Evolutionary conservation across 2,113 vertebrate species (phyloP).

Genomic region (Aspidoscelis tigris): DNA sequence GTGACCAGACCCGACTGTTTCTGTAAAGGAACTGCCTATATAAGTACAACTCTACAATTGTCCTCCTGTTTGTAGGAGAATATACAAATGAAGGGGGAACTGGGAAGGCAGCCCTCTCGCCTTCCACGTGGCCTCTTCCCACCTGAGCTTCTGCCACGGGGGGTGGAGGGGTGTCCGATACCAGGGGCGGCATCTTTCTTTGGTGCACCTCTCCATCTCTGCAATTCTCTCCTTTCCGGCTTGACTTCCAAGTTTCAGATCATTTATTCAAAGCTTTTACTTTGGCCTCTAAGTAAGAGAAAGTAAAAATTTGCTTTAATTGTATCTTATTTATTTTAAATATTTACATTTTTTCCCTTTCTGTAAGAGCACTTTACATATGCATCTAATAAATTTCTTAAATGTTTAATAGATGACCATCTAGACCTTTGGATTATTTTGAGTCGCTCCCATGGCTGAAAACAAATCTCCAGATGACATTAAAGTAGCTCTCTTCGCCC

Average conservation of each 20-base stretch:
- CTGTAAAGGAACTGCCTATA: slow-evolving; percentile 72
- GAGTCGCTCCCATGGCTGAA: slow-evolving; percentile 44
- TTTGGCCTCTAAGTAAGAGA: slow-evolving; percentile 45
- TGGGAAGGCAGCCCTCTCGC: background rate
- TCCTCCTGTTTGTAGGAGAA: slow-evolving; percentile 63
- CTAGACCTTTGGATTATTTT: slow-evolving; percentile 62
- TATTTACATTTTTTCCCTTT: slow-evolving; percentile 51
- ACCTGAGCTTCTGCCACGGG: background rate
- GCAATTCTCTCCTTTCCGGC: slow-evolving; percentile 48
- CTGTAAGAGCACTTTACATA: slow-evolving; percentile 68
- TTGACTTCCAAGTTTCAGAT: slow-evolving; percentile 67
- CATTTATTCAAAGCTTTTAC: slow-evolving; percentile 41
- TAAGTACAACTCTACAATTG: slow-evolving; percentile 58
- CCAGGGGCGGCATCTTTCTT: background rate
- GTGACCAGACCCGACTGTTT: slow-evolving; percentile 51
- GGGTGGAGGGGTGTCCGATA: background rate
- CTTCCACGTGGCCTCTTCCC: background rate
- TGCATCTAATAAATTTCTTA: slow-evolving; percentile 73
- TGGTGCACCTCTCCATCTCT: slow-evolving; percentile 40
- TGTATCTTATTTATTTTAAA: slow-evolving; percentile 72
- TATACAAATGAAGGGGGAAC: slow-evolving; percentile 56
- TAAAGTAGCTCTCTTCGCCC: background rate
- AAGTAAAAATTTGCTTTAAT: slow-evolving; percentile 60
- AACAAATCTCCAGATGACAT: background rate
- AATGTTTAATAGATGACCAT: slow-evolving; percentile 66